Conservation (phyloP, 2,113 vertebrate species). For the Chlamydotis undulata region DNA sequence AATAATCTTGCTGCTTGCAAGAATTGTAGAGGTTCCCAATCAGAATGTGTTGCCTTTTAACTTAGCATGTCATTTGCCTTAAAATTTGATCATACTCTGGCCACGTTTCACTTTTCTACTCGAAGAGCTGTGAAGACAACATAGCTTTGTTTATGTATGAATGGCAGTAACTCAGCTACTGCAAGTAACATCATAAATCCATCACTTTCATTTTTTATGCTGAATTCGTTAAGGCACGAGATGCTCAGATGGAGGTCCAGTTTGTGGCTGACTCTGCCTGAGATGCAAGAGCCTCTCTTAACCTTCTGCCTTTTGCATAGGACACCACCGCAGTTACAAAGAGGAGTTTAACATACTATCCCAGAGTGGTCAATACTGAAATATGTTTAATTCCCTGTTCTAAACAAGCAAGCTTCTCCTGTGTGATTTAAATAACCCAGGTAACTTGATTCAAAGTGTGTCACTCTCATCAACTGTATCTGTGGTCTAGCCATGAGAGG, state of each 20-base stretch:
- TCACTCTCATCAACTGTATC: neutral
- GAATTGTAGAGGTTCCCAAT: neutral
- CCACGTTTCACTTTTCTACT: conserved; percentile 6
- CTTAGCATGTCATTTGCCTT: conserved; percentile 25
- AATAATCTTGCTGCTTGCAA: neutral
- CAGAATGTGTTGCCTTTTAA: neutral
- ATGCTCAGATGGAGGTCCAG: neutral
- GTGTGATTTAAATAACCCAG: neutral
- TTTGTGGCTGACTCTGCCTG: neutral
- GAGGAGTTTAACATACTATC: neutral
- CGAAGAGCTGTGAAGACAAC: neutral
- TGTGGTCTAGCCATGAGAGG: conserved; percentile 26
- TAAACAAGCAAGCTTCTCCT: neutral
- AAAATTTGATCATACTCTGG: neutral
- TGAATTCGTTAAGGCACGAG: neutral
- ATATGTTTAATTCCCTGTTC: neutral
- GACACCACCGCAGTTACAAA: neutral
- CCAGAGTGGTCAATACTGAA: neutral
- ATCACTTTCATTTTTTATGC: neutral
- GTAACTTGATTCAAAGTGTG: neutral
- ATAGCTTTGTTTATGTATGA: conserved; percentile 9
- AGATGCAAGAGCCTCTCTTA: neutral
- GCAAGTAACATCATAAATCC: neutral
- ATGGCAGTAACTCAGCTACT: neutral
- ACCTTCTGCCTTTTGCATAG: neutral